Base-by-base conservation (phyloP, 1,140 invertebrate genomes). In the Drosophila parvula region DNA sequence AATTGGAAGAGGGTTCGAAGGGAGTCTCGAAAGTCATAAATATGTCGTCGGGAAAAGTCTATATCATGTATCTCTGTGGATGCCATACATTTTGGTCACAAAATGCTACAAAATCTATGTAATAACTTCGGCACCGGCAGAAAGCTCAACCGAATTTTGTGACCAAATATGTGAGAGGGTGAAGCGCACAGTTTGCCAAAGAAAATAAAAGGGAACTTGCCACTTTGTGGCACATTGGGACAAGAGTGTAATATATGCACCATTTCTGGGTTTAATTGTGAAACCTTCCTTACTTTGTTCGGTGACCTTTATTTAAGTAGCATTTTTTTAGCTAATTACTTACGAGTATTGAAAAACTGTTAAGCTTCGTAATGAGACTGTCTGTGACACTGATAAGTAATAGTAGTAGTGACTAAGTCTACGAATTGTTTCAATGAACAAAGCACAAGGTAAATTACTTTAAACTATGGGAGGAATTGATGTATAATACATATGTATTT, bases 71-170 rank as follows among this genome's bases (percentile, higher is more conserved):
- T 82, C 79, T 75, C 18, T 59, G 18, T 51, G 56, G 32, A 45
- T 62, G 68, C 61, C 73, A 83, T 83, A 86, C 84, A 76, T 86
- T 86, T 86, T 79, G 77, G 80, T 53, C 77, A 88, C 83, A 88
- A 86, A 86, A 88, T 86, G 83, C 79, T 83, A 86, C 83, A 86
- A 83, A 88, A 89, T 89, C 84, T 83, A 89, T 83, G 73, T 78
- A 80, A 88, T 88, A 89, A 80, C 80, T 78, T 81, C 36, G 18
- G 65, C 48, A 69, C 48, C 48, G 38, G 47, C 63, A 44, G 36
- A 78, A 78, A 60, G 60, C 61, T 51, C 63, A 57, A 62, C 58
- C 58, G 67, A 82, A 82, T 83, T 56, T 65, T 60, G 48, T 63
- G 64, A 34, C 48, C 16, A 14, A 34, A 43, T 44, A 30, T 18